phyloP scores from a whole-genome alignment of 1,140 invertebrate species.

The Stratiolaelaps scimitus region DNA sequence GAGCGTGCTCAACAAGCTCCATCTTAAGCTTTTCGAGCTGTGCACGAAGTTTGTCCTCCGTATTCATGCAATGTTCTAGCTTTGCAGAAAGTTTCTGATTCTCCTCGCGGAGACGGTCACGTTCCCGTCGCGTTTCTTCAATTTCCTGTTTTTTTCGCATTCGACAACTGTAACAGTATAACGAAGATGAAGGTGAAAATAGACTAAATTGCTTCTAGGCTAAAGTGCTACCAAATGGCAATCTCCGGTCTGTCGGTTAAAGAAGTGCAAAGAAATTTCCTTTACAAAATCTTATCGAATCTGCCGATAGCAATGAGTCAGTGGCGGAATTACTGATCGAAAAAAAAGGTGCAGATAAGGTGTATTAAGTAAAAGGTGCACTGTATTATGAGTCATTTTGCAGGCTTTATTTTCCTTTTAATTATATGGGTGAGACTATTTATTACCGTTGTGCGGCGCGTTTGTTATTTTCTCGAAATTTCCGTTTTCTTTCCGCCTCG shows the following conservation, averaged over 20 bases:
- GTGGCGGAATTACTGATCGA: no score
- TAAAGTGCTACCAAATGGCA: no score
- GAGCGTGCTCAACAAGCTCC: conserved; percentile 3
- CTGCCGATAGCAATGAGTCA: no score
- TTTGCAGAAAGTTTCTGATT: conserved; percentile 22
- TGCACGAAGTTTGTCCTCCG: conserved; percentile 11
- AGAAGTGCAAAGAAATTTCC: no score
- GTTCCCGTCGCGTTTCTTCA: conserved; percentile 17
- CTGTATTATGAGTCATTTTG: no score
- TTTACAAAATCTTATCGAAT: no score
- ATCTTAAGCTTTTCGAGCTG: conserved; percentile 18
- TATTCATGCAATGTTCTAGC: conserved; percentile 9
- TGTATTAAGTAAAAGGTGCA: no score
- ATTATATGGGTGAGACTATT: not conserved
- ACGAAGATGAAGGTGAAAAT: no score
- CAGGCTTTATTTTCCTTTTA: no score
- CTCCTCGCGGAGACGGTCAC: conserved; percentile 6
- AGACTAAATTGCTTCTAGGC: no score
- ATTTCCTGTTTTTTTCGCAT: conserved; percentile 25
- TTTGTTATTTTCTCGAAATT: conserved; percentile 27
- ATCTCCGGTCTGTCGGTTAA: no score
- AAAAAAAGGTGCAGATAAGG: no score
- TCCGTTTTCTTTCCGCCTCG: conserved; percentile 15
- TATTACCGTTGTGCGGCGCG: not conserved
- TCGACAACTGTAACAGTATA: not conserved